Percentiles rank a stretch among this genome's conserved stretches.
These are phyloP conservation scores for Delia radicum DNA, from an alignment of 1,140 invertebrate genomes.

Conservation along the genomic window DNA sequence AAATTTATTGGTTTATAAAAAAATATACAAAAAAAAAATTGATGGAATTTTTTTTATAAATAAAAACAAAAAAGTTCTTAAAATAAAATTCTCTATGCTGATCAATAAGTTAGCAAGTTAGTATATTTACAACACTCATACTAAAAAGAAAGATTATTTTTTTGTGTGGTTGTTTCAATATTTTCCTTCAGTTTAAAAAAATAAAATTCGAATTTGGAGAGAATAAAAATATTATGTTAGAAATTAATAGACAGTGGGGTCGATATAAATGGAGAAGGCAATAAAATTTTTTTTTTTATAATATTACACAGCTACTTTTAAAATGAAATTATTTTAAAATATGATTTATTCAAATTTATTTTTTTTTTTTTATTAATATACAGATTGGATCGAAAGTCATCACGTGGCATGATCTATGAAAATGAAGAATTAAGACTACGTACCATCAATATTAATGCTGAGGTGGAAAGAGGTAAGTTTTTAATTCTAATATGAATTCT, in stretches of 20 bases:
- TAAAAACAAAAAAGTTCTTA: background rate
- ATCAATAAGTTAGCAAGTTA: slow-evolving; percentile 11
- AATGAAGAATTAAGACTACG: slow-evolving; percentile 87
- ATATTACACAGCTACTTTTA: background rate
- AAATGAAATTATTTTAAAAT: background rate
- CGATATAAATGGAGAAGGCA: slow-evolving; percentile 16
- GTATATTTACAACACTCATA: slow-evolving; percentile 16
- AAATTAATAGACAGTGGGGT: background rate
- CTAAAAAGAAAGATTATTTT: background rate
- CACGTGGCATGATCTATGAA: slow-evolving; percentile 84
- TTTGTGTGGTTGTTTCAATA: background rate
- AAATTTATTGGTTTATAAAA: slow-evolving; percentile 52
- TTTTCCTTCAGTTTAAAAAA: background rate
- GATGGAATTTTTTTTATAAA: background rate
- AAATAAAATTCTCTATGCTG: background rate
- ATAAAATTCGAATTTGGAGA: background rate
- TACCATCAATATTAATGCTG: slow-evolving; percentile 90
- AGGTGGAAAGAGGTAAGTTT: slow-evolving; percentile 78
- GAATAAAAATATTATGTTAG: background rate
- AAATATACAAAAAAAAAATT: slow-evolving; percentile 31
- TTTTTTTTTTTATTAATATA: slow-evolving; percentile 30
- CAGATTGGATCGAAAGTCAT: slow-evolving; percentile 79
- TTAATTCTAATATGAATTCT: background rate
- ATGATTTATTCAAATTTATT: background rate
- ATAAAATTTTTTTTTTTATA: background rate